Percentiles rank a stretch among this genome's conserved stretches.
Conservation (phyloP, 1,140 invertebrate genomes). For the Eumeta japonica region DNA sequence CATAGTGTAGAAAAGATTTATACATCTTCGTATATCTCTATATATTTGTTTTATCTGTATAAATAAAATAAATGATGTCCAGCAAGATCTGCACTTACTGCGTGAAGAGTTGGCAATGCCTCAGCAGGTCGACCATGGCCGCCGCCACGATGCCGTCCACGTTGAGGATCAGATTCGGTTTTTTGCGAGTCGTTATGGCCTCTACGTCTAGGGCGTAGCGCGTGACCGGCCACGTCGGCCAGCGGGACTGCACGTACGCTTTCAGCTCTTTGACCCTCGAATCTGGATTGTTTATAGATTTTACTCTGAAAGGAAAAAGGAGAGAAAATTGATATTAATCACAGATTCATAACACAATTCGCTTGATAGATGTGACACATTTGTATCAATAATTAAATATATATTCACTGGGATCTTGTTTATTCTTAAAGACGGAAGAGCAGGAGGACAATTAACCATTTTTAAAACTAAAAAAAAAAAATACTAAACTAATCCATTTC, state of each 20-base stretch:
- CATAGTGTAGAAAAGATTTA: no score
- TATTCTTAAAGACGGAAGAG: no score
- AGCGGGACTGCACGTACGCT: slow-evolving; percentile 91
- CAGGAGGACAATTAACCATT: no score
- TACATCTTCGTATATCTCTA: background rate
- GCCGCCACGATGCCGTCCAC: slow-evolving; percentile 98
- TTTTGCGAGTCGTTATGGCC: slow-evolving; percentile 98
- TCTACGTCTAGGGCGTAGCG: slow-evolving; percentile 97
- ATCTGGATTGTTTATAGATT: slow-evolving; percentile 99
- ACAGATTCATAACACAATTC: no score
- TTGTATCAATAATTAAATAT: background rate
- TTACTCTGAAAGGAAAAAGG: slow-evolving; percentile 67
- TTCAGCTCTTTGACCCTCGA: slow-evolving; percentile 96
- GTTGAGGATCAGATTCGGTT: slow-evolving; percentile 98
- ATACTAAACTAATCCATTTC: no score
- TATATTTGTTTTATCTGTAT: background rate
- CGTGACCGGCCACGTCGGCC: slow-evolving; percentile 88
- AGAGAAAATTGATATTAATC: background rate
- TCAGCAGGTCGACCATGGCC: slow-evolving; percentile 94
- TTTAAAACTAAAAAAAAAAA: no score
- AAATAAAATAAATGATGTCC: background rate
- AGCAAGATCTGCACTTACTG: slow-evolving; percentile 56
- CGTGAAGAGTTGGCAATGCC: slow-evolving; percentile 91
- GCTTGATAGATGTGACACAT: background rate
- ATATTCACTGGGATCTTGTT: no score